Conservation (phyloP, 1,140 invertebrate species). For the Saccostrea cuccullata region DNA sequence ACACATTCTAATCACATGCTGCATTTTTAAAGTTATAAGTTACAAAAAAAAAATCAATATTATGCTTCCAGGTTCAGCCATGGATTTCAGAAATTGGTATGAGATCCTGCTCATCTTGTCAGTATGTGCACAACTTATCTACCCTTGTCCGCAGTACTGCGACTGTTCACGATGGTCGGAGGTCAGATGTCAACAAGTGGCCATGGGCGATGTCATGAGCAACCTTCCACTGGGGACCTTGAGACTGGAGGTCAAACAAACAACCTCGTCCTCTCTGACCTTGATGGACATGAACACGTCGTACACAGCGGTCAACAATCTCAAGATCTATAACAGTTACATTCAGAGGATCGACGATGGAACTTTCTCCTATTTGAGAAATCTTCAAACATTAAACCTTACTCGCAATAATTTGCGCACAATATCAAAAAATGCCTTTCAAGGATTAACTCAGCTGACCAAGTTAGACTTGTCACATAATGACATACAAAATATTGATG, state of each 20-base stretch:
- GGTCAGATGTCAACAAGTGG: not conserved
- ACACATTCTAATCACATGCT: too few species aligned
- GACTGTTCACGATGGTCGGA: not conserved
- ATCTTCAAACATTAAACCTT: constrained; percentile 61
- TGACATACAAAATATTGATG: constrained; percentile 52
- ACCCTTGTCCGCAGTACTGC: constrained; percentile 21
- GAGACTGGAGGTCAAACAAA: not conserved
- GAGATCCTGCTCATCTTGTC: not conserved
- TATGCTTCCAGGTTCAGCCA: constrained; percentile 6
- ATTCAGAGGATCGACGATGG: constrained; percentile 56
- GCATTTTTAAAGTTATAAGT: too few species aligned
- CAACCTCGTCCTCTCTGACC: constrained; percentile 21
- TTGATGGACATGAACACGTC: constrained; percentile 44
- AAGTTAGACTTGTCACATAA: constrained; percentile 66
- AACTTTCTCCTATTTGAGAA: constrained; percentile 53
- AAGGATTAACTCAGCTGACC: constrained; percentile 52
- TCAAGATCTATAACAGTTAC: constrained; percentile 31
- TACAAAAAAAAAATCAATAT: too few species aligned
- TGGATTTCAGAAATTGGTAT: not conserved
- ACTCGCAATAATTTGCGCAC: constrained; percentile 61
- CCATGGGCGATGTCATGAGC: not conserved
- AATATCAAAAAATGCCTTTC: constrained; percentile 59
- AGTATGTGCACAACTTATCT: not conserved
- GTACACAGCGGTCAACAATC: not conserved
- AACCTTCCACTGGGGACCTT: not conserved